A percentile compares a stretch with the other conserved stretches of the same genome.
phyloP scores from a whole-genome alignment of 2,888 invertebrate genomes.

The Polyommatus iphigenia region DNA sequence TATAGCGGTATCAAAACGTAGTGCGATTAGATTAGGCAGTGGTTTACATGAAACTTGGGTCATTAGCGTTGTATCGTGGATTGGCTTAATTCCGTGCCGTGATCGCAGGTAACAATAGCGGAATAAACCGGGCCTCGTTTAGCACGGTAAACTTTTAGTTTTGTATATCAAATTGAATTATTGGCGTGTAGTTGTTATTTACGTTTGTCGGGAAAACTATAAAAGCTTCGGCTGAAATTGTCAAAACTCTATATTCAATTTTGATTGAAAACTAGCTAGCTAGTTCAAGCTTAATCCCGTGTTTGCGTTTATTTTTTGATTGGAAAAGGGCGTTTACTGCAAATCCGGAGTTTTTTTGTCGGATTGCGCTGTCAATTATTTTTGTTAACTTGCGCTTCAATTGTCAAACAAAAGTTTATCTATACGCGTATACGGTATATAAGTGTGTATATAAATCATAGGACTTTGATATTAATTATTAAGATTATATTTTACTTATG shows the following conservation, averaged over 20 bases:
- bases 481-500: too few species aligned
- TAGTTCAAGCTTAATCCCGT: conserved; percentile 33
- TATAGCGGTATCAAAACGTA: conserved; percentile 59
- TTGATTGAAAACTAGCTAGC: conserved; percentile 35
- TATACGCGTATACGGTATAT: background rate
- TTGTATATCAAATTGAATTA: conserved; percentile 33
- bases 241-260: conserved; percentile 34
- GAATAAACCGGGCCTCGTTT: conserved; percentile 53
- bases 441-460: too few species aligned
- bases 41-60: conserved; percentile 71
- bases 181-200: conserved; percentile 31
- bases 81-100: conserved; percentile 66
- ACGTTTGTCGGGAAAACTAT: conserved; percentile 32
- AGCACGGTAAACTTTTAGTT: background rate
- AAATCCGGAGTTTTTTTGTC: conserved; percentile 30
- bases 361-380: conserved; percentile 28
- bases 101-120: conserved; percentile 59
- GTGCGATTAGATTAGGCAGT: conserved; percentile 75
- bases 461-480: too few species aligned
- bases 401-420: background rate
- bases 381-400: background rate
- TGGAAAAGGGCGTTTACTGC: conserved; percentile 33
- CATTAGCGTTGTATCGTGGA: conserved; percentile 61
- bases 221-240: conserved; percentile 33
- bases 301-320: conserved; percentile 35